Evolutionary conservation across 1,140 invertebrate species (phyloP), one percentile per base, ranked within the genome.

Genomic region (Phthorimaea operculella): DNA sequence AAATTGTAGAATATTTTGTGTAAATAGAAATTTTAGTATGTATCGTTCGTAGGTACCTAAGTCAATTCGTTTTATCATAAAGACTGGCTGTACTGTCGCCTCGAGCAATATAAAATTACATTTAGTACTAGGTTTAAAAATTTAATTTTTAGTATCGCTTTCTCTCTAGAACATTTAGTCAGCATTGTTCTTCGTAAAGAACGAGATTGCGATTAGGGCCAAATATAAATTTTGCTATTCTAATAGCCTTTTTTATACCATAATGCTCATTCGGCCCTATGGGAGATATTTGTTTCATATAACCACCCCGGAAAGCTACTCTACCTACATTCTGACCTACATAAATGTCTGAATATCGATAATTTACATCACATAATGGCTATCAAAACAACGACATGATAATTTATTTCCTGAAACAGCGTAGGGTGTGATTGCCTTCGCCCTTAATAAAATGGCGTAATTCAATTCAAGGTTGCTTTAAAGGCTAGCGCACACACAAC

Each of bases 1-100:
- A 42, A 47, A 21, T 54, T 42, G 45, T n/a, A 57, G 59, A 57
- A 17, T 60, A 56, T 52, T 16, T 28, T 28, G 2, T 63, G 57
- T 60, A 63, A 58, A 60, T 60, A 60, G 55, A 54, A 55, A 12
- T 51, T 62, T 39, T 49, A 36, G 54, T 54, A 34, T 18, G 51
- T 54, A 51, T 33, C 39, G 47, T 17, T 49, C 7, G 42, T 60
- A 54, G 48, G 52, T 55, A 21, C 45, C 47, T 34, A 47, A 47
- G 44, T 47, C 36, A 47, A 47, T 57, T 55, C 50, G 17, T 54
- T 49, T 56, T 55, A 56, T 51, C 12, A 42, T 52, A 48, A 51
- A 59, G 54, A 63, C 54, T 59, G 34, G 36, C 18, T 44, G 11
- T 54, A 33, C 34, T 42, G 53, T 39, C 16, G 53, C 55, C 51